A percentile compares a stretch with the other conserved stretches of the same genome.
phyloP scores from a whole-genome alignment of 2,888 invertebrate genomes.

The Cremastobaeus sp. region DNA sequence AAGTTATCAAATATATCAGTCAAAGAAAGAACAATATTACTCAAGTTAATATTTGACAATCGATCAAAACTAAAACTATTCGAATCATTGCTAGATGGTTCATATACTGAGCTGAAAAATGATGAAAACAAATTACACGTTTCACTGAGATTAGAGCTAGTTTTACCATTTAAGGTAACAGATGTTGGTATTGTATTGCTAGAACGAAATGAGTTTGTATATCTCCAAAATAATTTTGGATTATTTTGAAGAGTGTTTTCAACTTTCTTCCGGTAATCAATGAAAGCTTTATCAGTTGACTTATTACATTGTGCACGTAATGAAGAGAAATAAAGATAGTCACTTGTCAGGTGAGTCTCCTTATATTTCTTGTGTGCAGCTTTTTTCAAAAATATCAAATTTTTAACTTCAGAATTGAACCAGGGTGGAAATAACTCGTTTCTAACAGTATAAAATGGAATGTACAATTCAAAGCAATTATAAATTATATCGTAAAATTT shows the following conservation, averaged over 20 bases:
- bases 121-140: neutral
- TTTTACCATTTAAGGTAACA: neutral
- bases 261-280: neutral
- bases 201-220: neutral
- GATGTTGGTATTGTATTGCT: neutral
- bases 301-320: neutral
- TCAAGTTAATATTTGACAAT: neutral
- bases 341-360: neutral
- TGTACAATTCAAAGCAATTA: neutral
- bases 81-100: neutral
- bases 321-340: neutral
- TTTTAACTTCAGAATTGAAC: constrained; percentile 1
- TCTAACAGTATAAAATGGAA: neutral
- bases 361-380: constrained; percentile 1
- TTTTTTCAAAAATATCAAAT: constrained; percentile 1
- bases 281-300: neutral
- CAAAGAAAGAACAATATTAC: neutral
- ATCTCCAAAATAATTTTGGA: constrained; percentile 13
- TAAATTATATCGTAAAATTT: constrained; percentile 1
- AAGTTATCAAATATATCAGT: constrained; percentile 3
- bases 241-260: neutral
- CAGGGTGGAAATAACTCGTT: constrained; percentile 1
- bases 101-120: constrained; percentile 5
- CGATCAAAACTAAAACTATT: constrained; percentile 1
- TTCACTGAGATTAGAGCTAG: neutral